phyloP scores from a whole-genome alignment of 2,797 vertebrate species.

The Brachymystax lenok region DNA sequence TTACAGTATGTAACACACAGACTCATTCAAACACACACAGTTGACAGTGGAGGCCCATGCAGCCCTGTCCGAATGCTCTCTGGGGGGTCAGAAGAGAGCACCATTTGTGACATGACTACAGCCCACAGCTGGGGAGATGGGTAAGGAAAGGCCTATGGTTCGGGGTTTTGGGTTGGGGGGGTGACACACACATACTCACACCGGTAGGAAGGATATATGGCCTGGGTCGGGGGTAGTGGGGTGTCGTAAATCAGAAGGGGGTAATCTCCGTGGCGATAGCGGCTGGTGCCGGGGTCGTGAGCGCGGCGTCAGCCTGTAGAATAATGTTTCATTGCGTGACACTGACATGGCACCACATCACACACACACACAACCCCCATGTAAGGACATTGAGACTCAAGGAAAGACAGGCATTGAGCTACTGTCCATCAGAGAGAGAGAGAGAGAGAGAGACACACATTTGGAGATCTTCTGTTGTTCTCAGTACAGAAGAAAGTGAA shows the following conservation, averaged over 20 bases:
- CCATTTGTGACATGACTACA: conserved; percentile 51
- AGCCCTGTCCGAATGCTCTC: conserved; percentile 11
- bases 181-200: conserved; percentile 22
- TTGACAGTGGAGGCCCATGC: not conserved
- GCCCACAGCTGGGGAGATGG: conserved; percentile 58
- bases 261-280: conserved; percentile 57
- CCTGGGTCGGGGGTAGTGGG: not conserved
- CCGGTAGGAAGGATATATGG: conserved; percentile 29
- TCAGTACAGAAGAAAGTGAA: too few species aligned
- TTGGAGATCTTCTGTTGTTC: too few species aligned
- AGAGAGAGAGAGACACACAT: too few species aligned
- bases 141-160: not conserved
- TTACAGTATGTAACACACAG: not conserved
- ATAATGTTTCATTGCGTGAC: conserved; percentile 48
- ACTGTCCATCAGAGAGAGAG: not conserved
- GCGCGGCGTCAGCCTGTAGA: conserved; percentile 53
- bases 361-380: not conserved
- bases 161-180: not conserved
- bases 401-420: not conserved
- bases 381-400: conserved; percentile 22
- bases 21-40: not conserved
- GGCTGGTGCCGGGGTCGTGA: conserved; percentile 55
- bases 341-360: conserved; percentile 29
- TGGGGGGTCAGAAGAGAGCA: conserved; percentile 19
- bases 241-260: conserved; percentile 58